These are phyloP conservation scores for Anastrepha ludens DNA, from an alignment of 1,140 invertebrate species.

Conservation along the genomic window DNA sequence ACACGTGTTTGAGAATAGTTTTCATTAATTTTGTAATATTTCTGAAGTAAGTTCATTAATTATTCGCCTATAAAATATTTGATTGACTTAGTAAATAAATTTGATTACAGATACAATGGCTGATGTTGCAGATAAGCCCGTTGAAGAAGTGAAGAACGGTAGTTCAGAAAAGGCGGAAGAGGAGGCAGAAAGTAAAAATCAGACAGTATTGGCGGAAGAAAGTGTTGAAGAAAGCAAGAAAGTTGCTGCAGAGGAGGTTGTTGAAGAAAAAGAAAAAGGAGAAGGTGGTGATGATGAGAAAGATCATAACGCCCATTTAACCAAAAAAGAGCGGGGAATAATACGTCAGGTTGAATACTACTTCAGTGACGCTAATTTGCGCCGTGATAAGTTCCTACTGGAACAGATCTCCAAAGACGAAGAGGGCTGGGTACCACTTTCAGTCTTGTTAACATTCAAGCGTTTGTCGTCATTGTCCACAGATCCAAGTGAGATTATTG, in stretches of 20 bases:
- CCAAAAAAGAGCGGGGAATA: slow-evolving; percentile 77
- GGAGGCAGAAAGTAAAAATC: slow-evolving; percentile 38
- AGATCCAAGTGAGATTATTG: slow-evolving; percentile 82
- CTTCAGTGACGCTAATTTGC: slow-evolving; percentile 90
- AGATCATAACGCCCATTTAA: slow-evolving; percentile 58
- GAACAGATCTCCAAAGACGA: slow-evolving; percentile 86
- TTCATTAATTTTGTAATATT: background rate
- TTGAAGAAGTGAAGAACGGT: slow-evolving; percentile 56
- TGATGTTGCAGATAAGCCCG: slow-evolving; percentile 62
- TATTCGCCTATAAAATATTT: background rate
- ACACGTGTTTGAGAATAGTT: slow-evolving; percentile 54
- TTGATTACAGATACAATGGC: slow-evolving; percentile 62
- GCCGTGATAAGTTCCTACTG: slow-evolving; percentile 91
- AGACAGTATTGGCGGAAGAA: background rate
- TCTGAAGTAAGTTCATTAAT: slow-evolving; percentile 1
- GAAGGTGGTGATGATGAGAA: background rate
- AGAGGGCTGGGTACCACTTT: slow-evolving; percentile 92
- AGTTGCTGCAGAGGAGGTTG: background rate
- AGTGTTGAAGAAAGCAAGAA: slow-evolving; percentile 3
- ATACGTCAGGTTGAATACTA: slow-evolving; percentile 82
- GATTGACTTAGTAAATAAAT: background rate
- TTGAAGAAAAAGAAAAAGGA: background rate
- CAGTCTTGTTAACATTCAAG: slow-evolving; percentile 91
- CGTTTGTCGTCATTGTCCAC: slow-evolving; percentile 84
- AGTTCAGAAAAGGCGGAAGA: slow-evolving; percentile 55